phyloP scores from a whole-genome alignment of 2,888 invertebrate species.

The Megaustenia siamemsis region DNA sequence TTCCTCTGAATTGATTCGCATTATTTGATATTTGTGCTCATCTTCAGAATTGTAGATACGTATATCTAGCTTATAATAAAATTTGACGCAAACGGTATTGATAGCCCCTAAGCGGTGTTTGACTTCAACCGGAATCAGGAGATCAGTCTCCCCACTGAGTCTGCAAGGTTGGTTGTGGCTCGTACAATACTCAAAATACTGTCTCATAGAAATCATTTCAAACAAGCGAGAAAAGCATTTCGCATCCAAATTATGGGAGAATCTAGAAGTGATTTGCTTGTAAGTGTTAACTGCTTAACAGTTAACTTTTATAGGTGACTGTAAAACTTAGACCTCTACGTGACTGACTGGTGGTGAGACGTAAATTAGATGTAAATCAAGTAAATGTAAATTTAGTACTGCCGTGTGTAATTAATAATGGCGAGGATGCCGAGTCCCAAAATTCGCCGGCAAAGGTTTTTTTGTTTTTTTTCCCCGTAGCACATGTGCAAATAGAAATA shows the following conservation, averaged over 20 bases:
- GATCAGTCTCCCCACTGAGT: not conserved
- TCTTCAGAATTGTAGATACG: too few species aligned
- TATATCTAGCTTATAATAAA: not conserved
- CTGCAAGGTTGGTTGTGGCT: not conserved
- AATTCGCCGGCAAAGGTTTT: not conserved
- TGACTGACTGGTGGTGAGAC: not conserved
- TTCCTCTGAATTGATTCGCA: too few species aligned
- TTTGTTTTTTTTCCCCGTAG: too few species aligned
- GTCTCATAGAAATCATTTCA: not conserved
- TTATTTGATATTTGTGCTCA: too few species aligned
- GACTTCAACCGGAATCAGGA: not conserved
- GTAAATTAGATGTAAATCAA: not conserved
- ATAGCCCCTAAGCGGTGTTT: not conserved
- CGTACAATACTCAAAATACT: not conserved
- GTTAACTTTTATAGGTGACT: not conserved
- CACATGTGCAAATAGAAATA: too few species aligned
- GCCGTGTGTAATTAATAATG: not conserved
- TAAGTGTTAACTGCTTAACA: constrained; percentile 15
- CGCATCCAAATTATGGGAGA: not conserved
- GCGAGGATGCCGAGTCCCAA: not conserved
- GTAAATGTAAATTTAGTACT: not conserved
- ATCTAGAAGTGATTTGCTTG: constrained; percentile 40
- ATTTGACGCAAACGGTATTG: not conserved
- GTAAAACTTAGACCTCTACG: not conserved
- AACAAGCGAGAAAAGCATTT: too few species aligned